A percentile compares a stretch with the other conserved stretches of the same genome.
Conservation (phyloP, 2,797 vertebrate species). For the Oryzias sinensis region DNA sequence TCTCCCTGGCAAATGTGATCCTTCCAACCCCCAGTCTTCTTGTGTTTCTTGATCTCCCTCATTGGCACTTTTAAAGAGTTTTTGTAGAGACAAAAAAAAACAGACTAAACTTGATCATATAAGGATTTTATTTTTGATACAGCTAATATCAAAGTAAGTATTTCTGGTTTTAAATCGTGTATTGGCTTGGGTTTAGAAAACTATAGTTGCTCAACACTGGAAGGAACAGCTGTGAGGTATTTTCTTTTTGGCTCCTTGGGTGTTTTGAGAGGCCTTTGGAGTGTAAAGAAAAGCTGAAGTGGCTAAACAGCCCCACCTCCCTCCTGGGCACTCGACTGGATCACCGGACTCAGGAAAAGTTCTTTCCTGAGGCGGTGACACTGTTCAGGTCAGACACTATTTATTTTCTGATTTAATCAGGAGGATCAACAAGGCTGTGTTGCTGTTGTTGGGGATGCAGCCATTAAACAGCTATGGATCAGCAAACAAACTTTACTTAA, state of each 20-base stretch:
- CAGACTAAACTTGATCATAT: slow-evolving; percentile 10
- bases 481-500: too few relatives aligned
- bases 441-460: too few relatives aligned
- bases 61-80: slow-evolving; percentile 33
- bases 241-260: slow-evolving; percentile 72
- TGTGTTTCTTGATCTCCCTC: slow-evolving; percentile 47
- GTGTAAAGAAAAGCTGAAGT: slow-evolving; percentile 62
- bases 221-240: slow-evolving; percentile 73
- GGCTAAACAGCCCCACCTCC: slow-evolving; percentile 40
- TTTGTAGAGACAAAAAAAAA: slow-evolving; percentile 27
- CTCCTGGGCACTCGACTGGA: slow-evolving; percentile 44
- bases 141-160: slow-evolving; percentile 5
- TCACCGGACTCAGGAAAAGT: slow-evolving; percentile 34
- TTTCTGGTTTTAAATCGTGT: slow-evolving; percentile 11
- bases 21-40: slow-evolving; percentile 46
- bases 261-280: slow-evolving; percentile 59
- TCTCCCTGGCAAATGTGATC: slow-evolving; percentile 74
- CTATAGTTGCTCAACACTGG: slow-evolving; percentile 48
- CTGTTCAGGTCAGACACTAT: slow-evolving; percentile 19
- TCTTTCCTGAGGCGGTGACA: slow-evolving; percentile 19
- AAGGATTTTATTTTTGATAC: slow-evolving; percentile 10
- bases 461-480: too few relatives aligned
- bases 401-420: slow-evolving; percentile 24
- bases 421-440: too few relatives aligned
- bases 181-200: slow-evolving; percentile 28